These are phyloP conservation scores for Ladona fulva DNA, from an alignment of 1,140 invertebrate genomes.

Conservation along the genomic window DNA sequence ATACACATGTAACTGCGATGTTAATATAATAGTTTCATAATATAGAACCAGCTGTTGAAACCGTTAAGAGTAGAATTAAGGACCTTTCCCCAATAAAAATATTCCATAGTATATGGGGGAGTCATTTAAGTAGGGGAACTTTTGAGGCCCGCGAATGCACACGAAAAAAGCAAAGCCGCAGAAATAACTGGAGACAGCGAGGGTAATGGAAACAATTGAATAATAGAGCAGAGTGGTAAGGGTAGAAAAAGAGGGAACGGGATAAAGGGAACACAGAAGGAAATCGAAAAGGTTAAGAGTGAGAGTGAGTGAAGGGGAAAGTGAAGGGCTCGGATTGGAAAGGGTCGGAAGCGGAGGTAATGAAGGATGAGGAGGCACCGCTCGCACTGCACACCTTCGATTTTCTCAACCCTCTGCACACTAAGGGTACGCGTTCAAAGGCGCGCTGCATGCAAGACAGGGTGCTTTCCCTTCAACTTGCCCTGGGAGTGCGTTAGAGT, in stretches of 20 bases:
- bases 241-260: neutral
- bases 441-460: too few relatives aligned
- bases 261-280: neutral
- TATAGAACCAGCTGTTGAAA: too few relatives aligned
- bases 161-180: too few relatives aligned
- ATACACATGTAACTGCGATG: too few relatives aligned
- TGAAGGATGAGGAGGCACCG: neutral
- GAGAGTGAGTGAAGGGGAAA: neutral
- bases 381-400: neutral
- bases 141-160: too few relatives aligned
- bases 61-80: too few relatives aligned
- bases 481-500: too few relatives aligned
- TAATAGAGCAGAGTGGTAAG: neutral
- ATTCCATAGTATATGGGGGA: too few relatives aligned
- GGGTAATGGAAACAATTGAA: neutral
- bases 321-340: neutral
- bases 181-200: neutral
- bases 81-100: too few relatives aligned
- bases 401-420: neutral
- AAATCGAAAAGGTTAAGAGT: neutral
- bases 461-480: too few relatives aligned
- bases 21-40: too few relatives aligned
- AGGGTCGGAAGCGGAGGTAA: neutral
- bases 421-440: neutral
- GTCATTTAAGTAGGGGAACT: too few relatives aligned